These are phyloP conservation scores for Enteromius paludinosus DNA, from an alignment of 2,797 vertebrate species.

Conservation along the genomic window DNA sequence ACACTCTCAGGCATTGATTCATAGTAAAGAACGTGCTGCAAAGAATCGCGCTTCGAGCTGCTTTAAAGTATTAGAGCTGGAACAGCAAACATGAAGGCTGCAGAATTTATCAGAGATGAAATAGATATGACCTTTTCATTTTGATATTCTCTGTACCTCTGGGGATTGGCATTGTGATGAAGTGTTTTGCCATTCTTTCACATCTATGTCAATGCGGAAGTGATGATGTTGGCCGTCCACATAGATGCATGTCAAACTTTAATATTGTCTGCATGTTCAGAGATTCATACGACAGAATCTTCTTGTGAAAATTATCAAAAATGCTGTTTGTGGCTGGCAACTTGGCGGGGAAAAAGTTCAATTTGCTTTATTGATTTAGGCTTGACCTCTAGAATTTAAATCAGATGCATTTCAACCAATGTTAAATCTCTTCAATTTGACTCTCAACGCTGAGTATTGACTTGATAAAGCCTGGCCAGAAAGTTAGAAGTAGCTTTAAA, in stretches of 20 bases:
- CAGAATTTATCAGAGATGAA: slow-evolving; percentile 17
- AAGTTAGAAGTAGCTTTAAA: background rate
- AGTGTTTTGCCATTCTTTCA: slow-evolving; percentile 30
- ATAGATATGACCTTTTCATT: slow-evolving; percentile 34
- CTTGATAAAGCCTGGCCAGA: background rate
- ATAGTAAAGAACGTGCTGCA: slow-evolving; percentile 13
- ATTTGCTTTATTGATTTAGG: background rate
- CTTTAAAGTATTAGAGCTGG: slow-evolving; percentile 3
- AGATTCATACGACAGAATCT: background rate
- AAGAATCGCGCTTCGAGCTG: slow-evolving; percentile 4
- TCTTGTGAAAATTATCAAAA: background rate
- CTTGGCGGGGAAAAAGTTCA: background rate
- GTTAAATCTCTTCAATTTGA: background rate
- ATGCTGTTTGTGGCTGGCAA: background rate
- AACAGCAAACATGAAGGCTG: slow-evolving; percentile 6
- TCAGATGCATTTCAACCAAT: background rate
- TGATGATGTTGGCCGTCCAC: background rate
- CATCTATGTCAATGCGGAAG: background rate
- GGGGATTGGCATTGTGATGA: slow-evolving; percentile 23
- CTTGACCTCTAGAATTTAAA: background rate
- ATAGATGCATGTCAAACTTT: background rate
- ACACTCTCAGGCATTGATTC: slow-evolving; percentile 24
- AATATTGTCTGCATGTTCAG: background rate
- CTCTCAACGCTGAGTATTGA: background rate
- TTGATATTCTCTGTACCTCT: slow-evolving; percentile 8